Conservation (phyloP, 2,113 vertebrate genomes). For the Archilochus colubris region DNA sequence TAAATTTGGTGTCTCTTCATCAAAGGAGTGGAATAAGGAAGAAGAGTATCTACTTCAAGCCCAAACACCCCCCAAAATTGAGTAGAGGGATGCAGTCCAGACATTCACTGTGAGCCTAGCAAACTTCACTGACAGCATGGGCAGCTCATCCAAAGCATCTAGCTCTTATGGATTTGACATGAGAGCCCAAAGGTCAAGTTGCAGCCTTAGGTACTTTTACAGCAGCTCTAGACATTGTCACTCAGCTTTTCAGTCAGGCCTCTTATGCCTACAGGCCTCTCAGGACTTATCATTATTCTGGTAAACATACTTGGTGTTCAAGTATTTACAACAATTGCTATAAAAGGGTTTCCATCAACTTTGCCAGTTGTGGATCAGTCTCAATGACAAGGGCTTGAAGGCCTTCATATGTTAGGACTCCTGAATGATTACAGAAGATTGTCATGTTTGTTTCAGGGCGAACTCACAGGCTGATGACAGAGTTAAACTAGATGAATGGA, state of each 20-base stretch:
- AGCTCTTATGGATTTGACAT: background rate
- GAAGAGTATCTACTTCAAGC: background rate
- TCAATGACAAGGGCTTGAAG: background rate
- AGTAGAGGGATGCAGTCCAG: background rate
- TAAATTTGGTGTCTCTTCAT: background rate
- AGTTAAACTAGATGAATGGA: background rate
- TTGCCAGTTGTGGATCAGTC: background rate
- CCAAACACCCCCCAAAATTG: background rate
- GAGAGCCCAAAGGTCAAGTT: background rate
- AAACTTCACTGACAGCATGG: background rate
- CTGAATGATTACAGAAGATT: background rate
- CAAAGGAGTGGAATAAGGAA: background rate
- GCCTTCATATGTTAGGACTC: background rate
- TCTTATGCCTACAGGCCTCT: background rate
- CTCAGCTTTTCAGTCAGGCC: background rate
- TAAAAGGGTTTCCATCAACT: background rate
- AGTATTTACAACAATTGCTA: background rate
- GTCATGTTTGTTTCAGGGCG: background rate
- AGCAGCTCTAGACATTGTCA: background rate
- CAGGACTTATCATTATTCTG: background rate
- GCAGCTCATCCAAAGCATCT: background rate
- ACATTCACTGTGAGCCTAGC: background rate
- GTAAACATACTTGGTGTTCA: background rate
- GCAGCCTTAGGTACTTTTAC: background rate
- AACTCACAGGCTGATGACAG: background rate